These are phyloP conservation scores for Congeria kusceri DNA, from an alignment of 2,888 invertebrate species.

Conservation along the genomic window DNA sequence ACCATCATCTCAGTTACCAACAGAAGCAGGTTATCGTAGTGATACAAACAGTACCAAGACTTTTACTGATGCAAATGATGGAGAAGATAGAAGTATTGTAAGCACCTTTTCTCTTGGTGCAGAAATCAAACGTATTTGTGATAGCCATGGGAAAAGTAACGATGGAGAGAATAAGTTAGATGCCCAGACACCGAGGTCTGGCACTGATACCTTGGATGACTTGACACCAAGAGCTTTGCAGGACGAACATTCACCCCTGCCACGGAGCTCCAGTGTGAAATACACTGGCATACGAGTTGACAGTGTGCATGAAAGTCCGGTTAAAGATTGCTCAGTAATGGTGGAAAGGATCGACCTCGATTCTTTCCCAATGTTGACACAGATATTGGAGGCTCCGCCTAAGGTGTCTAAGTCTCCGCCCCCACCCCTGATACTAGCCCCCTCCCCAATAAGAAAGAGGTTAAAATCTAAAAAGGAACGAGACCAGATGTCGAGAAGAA, in stretches of 20 bases:
- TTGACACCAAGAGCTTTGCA: slow-evolving; percentile 2
- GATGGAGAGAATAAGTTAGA: slow-evolving; percentile 50
- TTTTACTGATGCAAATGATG: slow-evolving; percentile 54
- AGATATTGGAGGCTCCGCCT: not conserved
- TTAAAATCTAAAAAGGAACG: slow-evolving; percentile 70
- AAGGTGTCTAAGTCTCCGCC: not conserved
- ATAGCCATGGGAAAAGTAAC: slow-evolving; percentile 21
- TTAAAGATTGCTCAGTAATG: slow-evolving; percentile 57
- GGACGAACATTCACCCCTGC: not conserved
- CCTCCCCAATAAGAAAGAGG: slow-evolving; percentile 63
- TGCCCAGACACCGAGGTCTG: slow-evolving; percentile 32
- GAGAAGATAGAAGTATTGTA: slow-evolving; percentile 64
- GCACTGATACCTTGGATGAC: not conserved
- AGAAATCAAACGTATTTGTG: slow-evolving; percentile 65
- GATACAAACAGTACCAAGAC: slow-evolving; percentile 47
- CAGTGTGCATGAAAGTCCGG: slow-evolving; percentile 20
- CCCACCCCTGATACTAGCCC: not conserved
- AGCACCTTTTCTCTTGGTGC: slow-evolving; percentile 71
- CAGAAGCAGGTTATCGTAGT: slow-evolving; percentile 40
- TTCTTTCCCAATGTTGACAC: not conserved
- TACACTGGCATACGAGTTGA: slow-evolving; percentile 17
- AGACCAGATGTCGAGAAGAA: slow-evolving; percentile 64
- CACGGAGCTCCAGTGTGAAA: not conserved
- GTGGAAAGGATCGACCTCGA: slow-evolving; percentile 57
- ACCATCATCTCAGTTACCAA: slow-evolving; percentile 1